phyloP scores from a whole-genome alignment of 2,797 vertebrate species.

The Telmatherina bonti region DNA sequence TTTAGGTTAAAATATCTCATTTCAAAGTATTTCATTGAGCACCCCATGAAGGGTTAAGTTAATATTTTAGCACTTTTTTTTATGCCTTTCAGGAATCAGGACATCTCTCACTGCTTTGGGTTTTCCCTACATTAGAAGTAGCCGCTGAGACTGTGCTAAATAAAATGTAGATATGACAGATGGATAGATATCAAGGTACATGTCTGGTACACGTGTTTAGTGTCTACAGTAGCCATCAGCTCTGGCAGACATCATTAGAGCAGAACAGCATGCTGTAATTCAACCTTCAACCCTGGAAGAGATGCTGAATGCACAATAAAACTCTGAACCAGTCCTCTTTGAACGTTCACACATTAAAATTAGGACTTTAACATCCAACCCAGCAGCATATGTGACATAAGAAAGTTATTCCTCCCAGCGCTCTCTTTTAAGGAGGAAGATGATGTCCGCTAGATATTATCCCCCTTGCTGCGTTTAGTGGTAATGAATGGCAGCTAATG shows the following conservation, averaged over 20 bases:
- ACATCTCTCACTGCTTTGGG: neutral
- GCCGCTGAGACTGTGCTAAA: neutral
- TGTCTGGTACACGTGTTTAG: neutral
- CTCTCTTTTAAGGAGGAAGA: conserved; percentile 46
- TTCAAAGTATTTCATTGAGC: too few relatives aligned
- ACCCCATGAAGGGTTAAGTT: too few relatives aligned
- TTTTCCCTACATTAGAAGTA: neutral
- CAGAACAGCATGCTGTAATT: conserved; percentile 30
- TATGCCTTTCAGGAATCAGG: neutral
- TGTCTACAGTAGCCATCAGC: conserved; percentile 4
- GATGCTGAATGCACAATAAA: conserved; percentile 51
- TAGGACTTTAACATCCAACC: conserved; percentile 59
- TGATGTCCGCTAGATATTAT: conserved; percentile 53
- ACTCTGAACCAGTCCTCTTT: conserved; percentile 28
- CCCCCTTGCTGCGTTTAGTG: conserved; percentile 67
- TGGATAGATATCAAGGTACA: conserved; percentile 4
- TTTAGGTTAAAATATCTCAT: too few relatives aligned
- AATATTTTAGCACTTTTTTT: too few relatives aligned
- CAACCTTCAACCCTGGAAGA: conserved; percentile 19
- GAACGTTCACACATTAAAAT: conserved; percentile 50
- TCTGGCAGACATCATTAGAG: conserved; percentile 25
- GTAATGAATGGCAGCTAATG: conserved; percentile 75
- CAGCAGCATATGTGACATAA: conserved; percentile 31
- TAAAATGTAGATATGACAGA: conserved; percentile 3
- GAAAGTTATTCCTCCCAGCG: conserved; percentile 42